Base-by-base conservation (phyloP, 2,797 vertebrate species). In the Nannoperca obscura region DNA sequence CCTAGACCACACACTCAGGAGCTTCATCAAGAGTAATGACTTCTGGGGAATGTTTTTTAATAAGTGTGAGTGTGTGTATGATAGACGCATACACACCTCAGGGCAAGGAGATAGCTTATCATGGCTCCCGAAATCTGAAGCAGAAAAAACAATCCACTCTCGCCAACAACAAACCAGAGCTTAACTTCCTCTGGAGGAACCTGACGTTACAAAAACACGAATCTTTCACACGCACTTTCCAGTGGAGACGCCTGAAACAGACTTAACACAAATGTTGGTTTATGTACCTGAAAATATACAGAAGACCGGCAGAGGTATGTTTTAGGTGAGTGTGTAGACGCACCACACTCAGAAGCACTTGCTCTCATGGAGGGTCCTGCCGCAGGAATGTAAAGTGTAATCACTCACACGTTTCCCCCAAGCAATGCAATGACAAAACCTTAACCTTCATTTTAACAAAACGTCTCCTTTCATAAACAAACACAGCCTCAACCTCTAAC, bases 321-420 rank as follows among this genome's bases (percentile, higher is more conserved):
- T 49, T 47, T 4, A 66, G 72, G 54, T 70, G 68, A 62, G 53
- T 2, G 36, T 44, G 6, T n/a, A 34, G 36, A 64, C 46, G 13
- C n/a, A 32, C 57, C 60, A 38, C 64, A 36, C 75, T 55, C 61
- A 61, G 78, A 62, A 76, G 84, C 86, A 76, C 90, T 90, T 85
- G 85, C 77, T 82, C 75, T 73, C 57, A 1, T 69, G 84, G 82
- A 87, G 76, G 83, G 87, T 87, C 84, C 79, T 27, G 14, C 92
- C 88, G 6, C 90, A 93, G 82, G 87, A 92, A 93, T 91, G 86
- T 65, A 81, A 82, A 80, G 71, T 81, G 78, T 91, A 92, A 92
- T 92, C 78, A 86, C 73, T 82, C 77, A 67, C 90, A 93, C 86
- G 61, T 91, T 92, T 86, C 74, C 60, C 76, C 57, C 72, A 36